Percentiles rank a stretch among this genome's conserved stretches.
Conservation (phyloP, 2,888 invertebrate species). For the Argyresthia albistria region DNA sequence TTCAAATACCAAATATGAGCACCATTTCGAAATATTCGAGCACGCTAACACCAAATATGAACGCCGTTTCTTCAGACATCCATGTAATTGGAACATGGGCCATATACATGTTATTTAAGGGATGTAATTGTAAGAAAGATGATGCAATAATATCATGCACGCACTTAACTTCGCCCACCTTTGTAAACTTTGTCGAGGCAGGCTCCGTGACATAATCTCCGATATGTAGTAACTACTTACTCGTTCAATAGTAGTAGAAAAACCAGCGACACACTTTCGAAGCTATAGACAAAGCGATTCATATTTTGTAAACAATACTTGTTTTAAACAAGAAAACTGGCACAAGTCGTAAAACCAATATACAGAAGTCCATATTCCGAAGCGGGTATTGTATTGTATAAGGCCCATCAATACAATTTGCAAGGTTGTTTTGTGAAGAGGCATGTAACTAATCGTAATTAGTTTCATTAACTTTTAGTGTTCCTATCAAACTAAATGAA, state of each 20-base stretch:
- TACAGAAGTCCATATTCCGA: background rate
- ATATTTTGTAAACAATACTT: background rate
- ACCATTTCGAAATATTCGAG: background rate
- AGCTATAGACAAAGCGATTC: background rate
- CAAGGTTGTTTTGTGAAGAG: background rate
- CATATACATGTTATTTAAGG: background rate
- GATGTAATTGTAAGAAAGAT: background rate
- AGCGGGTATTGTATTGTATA: background rate
- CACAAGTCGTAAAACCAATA: background rate
- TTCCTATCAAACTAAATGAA: background rate
- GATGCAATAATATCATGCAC: background rate
- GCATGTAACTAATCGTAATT: background rate
- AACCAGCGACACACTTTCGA: constrained; percentile 5
- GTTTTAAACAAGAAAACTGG: background rate
- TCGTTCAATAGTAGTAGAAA: background rate
- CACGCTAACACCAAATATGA: background rate
- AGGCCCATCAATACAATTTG: too few relatives aligned
- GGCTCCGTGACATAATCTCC: background rate
- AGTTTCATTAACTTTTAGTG: background rate
- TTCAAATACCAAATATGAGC: background rate
- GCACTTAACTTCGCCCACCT: background rate
- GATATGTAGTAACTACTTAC: background rate
- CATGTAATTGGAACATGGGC: background rate
- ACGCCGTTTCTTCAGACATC: background rate
- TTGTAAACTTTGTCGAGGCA: too few relatives aligned